Base-by-base conservation (phyloP, 2,888 invertebrate species). In the Pachycephus smyrnensis region DNA sequence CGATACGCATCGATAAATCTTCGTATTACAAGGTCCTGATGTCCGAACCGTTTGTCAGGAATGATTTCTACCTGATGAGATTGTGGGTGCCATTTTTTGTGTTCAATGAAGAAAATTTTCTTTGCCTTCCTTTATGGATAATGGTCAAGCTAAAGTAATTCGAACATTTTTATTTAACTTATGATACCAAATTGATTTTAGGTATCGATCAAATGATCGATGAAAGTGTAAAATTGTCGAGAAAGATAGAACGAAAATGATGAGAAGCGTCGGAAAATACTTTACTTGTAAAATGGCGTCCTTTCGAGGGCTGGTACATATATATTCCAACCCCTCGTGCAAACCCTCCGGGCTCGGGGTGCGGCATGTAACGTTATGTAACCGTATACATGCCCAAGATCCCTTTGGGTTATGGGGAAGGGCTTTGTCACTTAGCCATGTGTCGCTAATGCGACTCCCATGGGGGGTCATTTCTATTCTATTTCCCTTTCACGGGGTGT, bases 401-500 rank as follows among this genome's bases (percentile, higher is more conserved):
- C 86, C 86, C 81, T 82, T 84, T 86, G 88, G 87, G 88, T 85
- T 81, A 84, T 82, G 80, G 84, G 83, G 84, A 84, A 86, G 85
- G 85, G 87, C 90, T 90, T 91, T 91, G 91, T 91, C 89, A 87
- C 84, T 84, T 87, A 86, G 88, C 91, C 91, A 91, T 91, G 91
- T 91, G 91, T 91, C 89, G 88, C 90, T 91, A 91, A 91, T 90
- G 89, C 88, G 87, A 87, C 86, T 89, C 89, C 89, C 89, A 87
- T 87, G 86, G 90, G 89, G 90, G 90, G 89, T 90, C 90, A 88
- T 91, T 91, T 90, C 90, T 91, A 90, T 91, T 91, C 91, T 90
- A 90, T 91, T 90, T 91, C 87, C 86, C 85, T 86, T 87, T 86
- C 85, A 85, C 84, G 82, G 86, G 88, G 88, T 87, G 88, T 88